phyloP scores from a whole-genome alignment of 1,140 invertebrate species.

The Bombus vancouverensis region DNA sequence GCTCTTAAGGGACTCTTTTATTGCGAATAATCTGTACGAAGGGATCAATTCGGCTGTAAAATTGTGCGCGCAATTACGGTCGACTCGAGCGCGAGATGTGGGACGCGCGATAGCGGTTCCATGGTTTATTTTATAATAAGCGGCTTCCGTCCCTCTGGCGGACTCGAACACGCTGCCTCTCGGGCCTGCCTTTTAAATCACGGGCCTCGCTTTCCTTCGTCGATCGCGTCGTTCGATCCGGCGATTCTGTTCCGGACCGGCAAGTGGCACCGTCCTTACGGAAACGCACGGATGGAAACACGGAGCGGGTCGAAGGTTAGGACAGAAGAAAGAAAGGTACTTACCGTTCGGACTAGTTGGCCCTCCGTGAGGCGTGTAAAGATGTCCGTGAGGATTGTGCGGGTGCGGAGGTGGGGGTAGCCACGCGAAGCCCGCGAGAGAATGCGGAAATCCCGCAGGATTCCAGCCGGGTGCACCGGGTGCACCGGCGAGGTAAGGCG shows the following conservation, averaged over 20 bases:
- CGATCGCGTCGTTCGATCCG: no score
- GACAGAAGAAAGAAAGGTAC: background rate
- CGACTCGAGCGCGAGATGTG: background rate
- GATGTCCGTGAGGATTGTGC: constrained; percentile 80
- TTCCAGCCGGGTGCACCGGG: constrained; percentile 77
- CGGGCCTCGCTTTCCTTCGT: no score
- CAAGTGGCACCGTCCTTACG: no score
- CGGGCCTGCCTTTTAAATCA: no score
- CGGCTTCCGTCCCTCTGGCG: background rate
- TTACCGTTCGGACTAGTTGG: constrained; percentile 81
- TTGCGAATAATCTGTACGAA: background rate
- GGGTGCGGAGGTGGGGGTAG: constrained; percentile 80
- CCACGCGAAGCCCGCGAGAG: constrained; percentile 80
- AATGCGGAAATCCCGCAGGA: constrained; percentile 79
- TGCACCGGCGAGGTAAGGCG: constrained; percentile 72
- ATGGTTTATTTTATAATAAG: constrained; percentile 13
- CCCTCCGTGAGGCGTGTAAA: constrained; percentile 79
- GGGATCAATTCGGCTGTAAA: constrained; percentile 35
- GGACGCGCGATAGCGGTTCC: background rate
- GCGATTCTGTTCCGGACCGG: no score
- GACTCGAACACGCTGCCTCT: background rate
- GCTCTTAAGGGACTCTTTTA: constrained; percentile 1
- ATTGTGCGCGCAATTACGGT: constrained; percentile 24
- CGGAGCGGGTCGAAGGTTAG: no score
- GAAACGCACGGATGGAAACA: no score